Percentiles rank a stretch among this genome's conserved stretches.
phyloP scores from a whole-genome alignment of 2,888 invertebrate genomes.

The Pardosa pseudoannulata region DNA sequence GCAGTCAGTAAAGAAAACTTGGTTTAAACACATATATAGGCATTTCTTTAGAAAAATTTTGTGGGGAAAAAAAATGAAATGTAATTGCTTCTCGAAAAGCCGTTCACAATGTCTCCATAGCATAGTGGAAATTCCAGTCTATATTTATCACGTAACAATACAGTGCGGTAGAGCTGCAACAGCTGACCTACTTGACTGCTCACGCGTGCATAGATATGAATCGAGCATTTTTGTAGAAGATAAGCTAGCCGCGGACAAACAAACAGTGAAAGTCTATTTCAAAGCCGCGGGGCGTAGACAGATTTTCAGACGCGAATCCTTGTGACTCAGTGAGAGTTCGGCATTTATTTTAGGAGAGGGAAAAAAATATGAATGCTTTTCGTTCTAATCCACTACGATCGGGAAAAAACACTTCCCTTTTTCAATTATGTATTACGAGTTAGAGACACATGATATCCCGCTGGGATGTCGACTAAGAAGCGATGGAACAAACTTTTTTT shows the following conservation, averaged over 20 bases:
- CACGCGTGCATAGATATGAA: not conserved
- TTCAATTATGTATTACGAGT: too few relatives aligned
- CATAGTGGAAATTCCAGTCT: conserved; percentile 27
- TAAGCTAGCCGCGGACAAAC: not conserved
- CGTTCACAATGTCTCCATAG: not conserved
- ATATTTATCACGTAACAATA: conserved; percentile 35
- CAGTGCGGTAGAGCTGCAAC: not conserved
- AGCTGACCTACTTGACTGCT: not conserved
- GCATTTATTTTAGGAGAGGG: too few relatives aligned
- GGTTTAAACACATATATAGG: too few relatives aligned
- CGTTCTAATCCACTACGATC: too few relatives aligned
- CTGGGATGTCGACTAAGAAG: too few relatives aligned
- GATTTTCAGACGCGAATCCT: not conserved
- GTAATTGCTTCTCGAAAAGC: not conserved
- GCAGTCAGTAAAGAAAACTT: too few relatives aligned
- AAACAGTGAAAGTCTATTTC: not conserved
- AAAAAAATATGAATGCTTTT: too few relatives aligned
- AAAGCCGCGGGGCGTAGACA: not conserved
- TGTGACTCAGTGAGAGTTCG: not conserved
- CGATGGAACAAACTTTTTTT: too few relatives aligned
- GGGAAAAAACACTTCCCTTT: too few relatives aligned
- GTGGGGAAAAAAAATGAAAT: not conserved
- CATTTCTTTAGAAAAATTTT: too few relatives aligned
- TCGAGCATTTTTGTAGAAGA: not conserved
- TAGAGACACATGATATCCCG: too few relatives aligned